Evolutionary conservation across 1,140 invertebrate species (phyloP).

Genomic region (Anoplolepis gracilipes): DNA sequence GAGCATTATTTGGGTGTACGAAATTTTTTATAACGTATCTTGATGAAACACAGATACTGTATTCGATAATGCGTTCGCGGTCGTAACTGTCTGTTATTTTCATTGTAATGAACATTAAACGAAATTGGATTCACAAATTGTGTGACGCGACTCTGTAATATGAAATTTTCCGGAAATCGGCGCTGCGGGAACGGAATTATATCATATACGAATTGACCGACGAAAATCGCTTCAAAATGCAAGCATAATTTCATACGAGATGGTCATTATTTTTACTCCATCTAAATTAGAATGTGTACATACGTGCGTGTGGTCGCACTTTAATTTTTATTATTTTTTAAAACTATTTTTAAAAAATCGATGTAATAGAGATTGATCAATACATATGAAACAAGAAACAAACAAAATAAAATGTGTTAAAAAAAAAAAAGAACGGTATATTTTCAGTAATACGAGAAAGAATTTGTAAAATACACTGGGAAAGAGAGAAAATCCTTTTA

Average conservation of each 20-base stretch:
- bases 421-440: neutral
- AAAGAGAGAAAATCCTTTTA: slow-evolving; percentile 14
- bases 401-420: neutral
- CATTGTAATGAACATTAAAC: slow-evolving; percentile 55
- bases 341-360: no score
- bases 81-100: slow-evolving; percentile 46
- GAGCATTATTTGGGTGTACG: neutral
- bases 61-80: slow-evolving; percentile 14
- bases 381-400: neutral
- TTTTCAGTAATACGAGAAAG: neutral
- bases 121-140: slow-evolving; percentile 58
- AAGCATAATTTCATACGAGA: slow-evolving; percentile 11
- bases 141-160: slow-evolving; percentile 44
- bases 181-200: slow-evolving; percentile 36
- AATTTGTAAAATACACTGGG: neutral
- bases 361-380: neutral
- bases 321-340: no score
- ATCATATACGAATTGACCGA: slow-evolving; percentile 44
- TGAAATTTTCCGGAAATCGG: slow-evolving; percentile 59
- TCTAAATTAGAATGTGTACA: slow-evolving; percentile 16
- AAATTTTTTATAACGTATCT: slow-evolving; percentile 2
- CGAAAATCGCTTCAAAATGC: slow-evolving; percentile 42
- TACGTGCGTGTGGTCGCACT: neutral
- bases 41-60: neutral
- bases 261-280: slow-evolving; percentile 17